Conservation (phyloP, 2,113 vertebrate genomes). For the Uria lomvia region DNA sequence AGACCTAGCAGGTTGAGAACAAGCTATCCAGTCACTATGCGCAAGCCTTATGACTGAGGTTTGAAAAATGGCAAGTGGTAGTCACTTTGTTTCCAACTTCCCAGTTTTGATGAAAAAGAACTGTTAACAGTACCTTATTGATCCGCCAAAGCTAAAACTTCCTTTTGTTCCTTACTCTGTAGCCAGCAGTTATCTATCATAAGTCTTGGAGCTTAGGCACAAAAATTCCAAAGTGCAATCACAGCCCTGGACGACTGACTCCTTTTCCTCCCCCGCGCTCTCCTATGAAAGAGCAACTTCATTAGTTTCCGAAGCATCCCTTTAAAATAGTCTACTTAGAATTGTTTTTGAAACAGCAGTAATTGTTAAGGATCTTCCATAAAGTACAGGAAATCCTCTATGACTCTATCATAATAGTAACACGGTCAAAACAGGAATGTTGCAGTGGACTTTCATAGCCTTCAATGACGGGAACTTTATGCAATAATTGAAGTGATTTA, state of each 20-base stretch:
- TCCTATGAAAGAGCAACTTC: neutral
- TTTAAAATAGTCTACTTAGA: neutral
- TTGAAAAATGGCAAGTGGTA: neutral
- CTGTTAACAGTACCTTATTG: neutral
- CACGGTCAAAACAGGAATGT: neutral
- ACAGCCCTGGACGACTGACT: neutral
- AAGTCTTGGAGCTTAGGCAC: neutral
- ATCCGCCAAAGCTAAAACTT: neutral
- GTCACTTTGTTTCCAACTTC: neutral
- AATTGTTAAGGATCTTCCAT: neutral
- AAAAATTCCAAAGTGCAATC: neutral
- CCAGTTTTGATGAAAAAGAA: neutral
- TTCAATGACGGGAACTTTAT: neutral
- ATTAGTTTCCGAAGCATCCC: neutral
- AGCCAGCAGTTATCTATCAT: neutral
- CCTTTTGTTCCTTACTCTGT: neutral
- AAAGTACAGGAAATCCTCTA: slow-evolving; percentile 37
- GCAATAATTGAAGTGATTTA: neutral
- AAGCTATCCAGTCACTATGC: neutral
- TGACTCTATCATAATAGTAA: neutral
- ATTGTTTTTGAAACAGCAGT: neutral
- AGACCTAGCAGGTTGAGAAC: neutral
- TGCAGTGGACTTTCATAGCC: neutral
- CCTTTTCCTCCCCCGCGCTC: neutral
- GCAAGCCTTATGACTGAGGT: neutral